phyloP scores from a whole-genome alignment of 2,888 invertebrate species.

The Sepioteuthis lessoniana region DNA sequence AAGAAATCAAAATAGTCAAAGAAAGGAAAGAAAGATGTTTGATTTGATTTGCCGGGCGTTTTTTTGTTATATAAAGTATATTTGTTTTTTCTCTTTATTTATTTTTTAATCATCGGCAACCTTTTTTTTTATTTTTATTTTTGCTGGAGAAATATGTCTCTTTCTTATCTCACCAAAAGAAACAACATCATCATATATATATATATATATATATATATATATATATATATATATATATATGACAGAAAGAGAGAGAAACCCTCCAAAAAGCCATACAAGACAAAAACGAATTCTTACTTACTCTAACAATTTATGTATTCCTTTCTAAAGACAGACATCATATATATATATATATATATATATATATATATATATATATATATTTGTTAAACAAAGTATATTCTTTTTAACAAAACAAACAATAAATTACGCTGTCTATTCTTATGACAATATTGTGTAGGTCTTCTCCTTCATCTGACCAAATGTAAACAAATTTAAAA shows the following conservation, averaged over 20 bases:
- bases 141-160: neutral
- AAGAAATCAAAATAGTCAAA: neutral
- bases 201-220: conserved; percentile 23
- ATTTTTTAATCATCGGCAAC: neutral
- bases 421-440: too few species aligned
- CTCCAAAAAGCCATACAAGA: too few species aligned
- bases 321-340: too few species aligned
- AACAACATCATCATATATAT: neutral
- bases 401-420: too few species aligned
- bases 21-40: neutral
- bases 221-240: too few species aligned
- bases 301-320: too few species aligned
- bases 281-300: too few species aligned
- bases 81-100: neutral
- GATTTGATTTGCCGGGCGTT: neutral
- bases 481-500: too few species aligned
- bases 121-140: neutral
- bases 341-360: conserved; percentile 2
- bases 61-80: neutral
- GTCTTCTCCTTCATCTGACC: too few species aligned
- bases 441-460: too few species aligned
- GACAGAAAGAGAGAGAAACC: too few species aligned
- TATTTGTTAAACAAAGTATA: too few species aligned
- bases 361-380: neutral
- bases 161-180: neutral